phyloP scores from a whole-genome alignment of 2,113 vertebrate species.

The Neogobius melanostomus region DNA sequence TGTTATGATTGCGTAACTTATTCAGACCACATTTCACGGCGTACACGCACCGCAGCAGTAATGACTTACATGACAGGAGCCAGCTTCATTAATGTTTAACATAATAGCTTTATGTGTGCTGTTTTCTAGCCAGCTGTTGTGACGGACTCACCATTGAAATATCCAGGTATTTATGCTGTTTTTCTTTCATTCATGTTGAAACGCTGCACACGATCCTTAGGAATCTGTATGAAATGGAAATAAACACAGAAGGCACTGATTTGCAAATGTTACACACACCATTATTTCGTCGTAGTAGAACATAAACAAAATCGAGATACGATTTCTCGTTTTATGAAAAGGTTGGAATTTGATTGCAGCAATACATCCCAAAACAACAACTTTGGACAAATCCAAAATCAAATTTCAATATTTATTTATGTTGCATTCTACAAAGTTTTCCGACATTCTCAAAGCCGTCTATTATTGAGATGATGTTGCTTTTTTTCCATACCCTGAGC shows the following conservation, averaged over 20 bases:
- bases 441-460: too few relatives aligned
- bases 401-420: too few relatives aligned
- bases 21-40: slow-evolving; percentile 51
- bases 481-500: slow-evolving; percentile 8
- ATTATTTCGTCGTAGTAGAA: not conserved
- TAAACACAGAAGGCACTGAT: not conserved
- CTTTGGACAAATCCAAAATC: too few relatives aligned
- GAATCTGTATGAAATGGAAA: not conserved
- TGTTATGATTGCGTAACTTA: slow-evolving; percentile 54
- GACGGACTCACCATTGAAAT: slow-evolving; percentile 61
- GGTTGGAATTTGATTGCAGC: too few relatives aligned
- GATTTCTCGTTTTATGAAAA: too few relatives aligned
- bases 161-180: slow-evolving; percentile 64
- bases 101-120: slow-evolving; percentile 36
- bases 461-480: not conserved
- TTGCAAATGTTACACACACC: not conserved
- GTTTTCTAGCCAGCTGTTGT: slow-evolving; percentile 65
- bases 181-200: slow-evolving; percentile 8
- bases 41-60: slow-evolving; percentile 30
- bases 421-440: too few relatives aligned
- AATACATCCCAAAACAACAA: too few relatives aligned
- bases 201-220: not conserved
- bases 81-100: slow-evolving; percentile 21
- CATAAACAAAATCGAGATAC: not conserved
- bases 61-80: slow-evolving; percentile 17